Base-by-base conservation (phyloP, 1,140 invertebrate species). In the Branchinecta lindahli region DNA sequence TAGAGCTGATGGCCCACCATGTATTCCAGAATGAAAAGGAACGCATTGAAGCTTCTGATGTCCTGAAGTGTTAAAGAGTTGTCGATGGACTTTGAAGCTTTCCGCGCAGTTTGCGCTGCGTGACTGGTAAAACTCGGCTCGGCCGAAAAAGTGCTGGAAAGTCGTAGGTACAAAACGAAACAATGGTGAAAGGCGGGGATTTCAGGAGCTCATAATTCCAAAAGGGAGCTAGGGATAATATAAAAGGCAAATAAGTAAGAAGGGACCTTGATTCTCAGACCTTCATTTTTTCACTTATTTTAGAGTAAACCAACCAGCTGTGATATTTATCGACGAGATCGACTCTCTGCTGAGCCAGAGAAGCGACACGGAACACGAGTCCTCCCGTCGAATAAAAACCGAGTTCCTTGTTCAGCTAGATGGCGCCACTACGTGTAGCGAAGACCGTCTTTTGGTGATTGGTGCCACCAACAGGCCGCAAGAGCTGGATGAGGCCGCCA, bases 301-400 rank as follows among this genome's bases (percentile, higher is more conserved):
- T 68, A 79, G 82, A 70, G 78, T 80, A 68, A 79, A 82, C 72
- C 84, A 85, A 74, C 85, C 85, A 45, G 78, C 83, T 77, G 92
- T 96, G 0, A 87, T 97, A 75, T 96, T 97, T 75, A 95, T 96
- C 74, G 94, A 98, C 79, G 94, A 98, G 81, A 92, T 97, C 66
- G 94, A 97, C 79, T 96, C 94, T 0, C 79, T 98, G 15, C 78
- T 97, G 0, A 90, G 86, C 7, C 88, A 94, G 78, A 82, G 94
- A 67, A 91, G 85, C 67, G 92, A 96, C 73, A 86, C 85, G 3
- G 94, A 97, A 76, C 92, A 96, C 76, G 94, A 96, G 77, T 90
- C 89, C 73, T 92, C 91, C 0, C 81, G 94, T 12, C 80, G 94
- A 72, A 85, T 97, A 47, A 97, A 97, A 81, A 98, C 94, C 0